Conservation (phyloP, 2,888 invertebrate species). For the Hybos culiciformis region DNA sequence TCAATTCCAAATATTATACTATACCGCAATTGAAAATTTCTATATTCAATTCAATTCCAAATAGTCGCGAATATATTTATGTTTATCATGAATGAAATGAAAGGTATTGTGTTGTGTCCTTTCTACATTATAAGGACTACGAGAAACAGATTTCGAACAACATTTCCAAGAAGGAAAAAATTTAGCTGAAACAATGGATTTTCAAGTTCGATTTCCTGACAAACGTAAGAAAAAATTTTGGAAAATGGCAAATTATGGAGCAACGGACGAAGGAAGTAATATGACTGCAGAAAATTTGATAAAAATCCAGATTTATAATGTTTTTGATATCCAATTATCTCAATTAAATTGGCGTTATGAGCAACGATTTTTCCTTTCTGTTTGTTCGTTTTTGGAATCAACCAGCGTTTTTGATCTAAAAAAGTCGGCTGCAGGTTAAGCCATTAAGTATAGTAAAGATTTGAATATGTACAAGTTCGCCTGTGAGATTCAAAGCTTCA, state of each 20-base stretch:
- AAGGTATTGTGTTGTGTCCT: too few relatives aligned
- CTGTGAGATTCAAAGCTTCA: slow-evolving; percentile 1
- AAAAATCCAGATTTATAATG: not conserved
- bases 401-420: not conserved
- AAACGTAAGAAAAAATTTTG: not conserved
- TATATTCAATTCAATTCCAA: too few relatives aligned
- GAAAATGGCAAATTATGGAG: slow-evolving; percentile 1
- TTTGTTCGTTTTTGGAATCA: not conserved
- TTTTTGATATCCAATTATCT: not conserved
- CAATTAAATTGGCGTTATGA: slow-evolving; percentile 1
- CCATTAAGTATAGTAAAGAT: not conserved
- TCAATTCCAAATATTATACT: too few relatives aligned
- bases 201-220: slow-evolving; percentile 1
- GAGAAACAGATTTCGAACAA: not conserved
- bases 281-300: not conserved
- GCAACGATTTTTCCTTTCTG: too few relatives aligned
- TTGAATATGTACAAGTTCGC: not conserved
- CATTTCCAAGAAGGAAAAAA: not conserved
- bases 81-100: too few relatives aligned
- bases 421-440: not conserved
- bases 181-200: slow-evolving; percentile 1
- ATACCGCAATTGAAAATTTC: too few relatives aligned
- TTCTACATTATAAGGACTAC: not conserved
- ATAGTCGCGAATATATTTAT: too few relatives aligned
- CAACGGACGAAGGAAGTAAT: slow-evolving; percentile 1